phyloP scores from a whole-genome alignment of 2,797 vertebrate species.

The Chelidonichthys spinosus region DNA sequence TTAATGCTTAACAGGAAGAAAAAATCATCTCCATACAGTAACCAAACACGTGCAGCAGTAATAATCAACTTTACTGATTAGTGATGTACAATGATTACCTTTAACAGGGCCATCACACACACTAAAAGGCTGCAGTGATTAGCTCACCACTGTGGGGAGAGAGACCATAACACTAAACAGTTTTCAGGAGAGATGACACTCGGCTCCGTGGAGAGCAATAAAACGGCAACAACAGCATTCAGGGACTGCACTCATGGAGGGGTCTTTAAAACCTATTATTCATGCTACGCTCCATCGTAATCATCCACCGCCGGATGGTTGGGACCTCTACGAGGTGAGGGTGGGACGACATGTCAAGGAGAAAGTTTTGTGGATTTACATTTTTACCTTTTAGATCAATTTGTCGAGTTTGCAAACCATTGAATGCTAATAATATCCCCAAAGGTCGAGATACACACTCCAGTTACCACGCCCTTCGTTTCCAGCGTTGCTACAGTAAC shows the following conservation, averaged over 20 bases:
- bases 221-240: constrained; percentile 29
- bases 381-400: background rate
- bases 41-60: constrained; percentile 39
- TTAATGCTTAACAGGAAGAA: too few relatives aligned
- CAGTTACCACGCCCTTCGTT: background rate
- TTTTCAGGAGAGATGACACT: constrained; percentile 28
- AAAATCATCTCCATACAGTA: constrained; percentile 30
- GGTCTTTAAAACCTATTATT: constrained; percentile 29
- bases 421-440: background rate
- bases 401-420: background rate
- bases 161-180: constrained; percentile 21
- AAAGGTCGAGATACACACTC: background rate
- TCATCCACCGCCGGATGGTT: constrained; percentile 3
- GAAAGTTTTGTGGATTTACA: background rate
- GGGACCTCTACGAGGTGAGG: background rate
- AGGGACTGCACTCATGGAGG: constrained; percentile 19
- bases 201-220: constrained; percentile 26
- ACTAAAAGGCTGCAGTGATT: constrained; percentile 26
- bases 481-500: background rate
- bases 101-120: constrained; percentile 17
- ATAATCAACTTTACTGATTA: constrained; percentile 48
- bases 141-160: constrained; percentile 13
- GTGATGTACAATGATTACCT: constrained; percentile 28
- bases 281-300: constrained; percentile 37
- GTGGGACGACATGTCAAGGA: background rate